These are phyloP conservation scores for Brachylomia viminalis DNA, from an alignment of 2,888 invertebrate species.

Conservation along the genomic window DNA sequence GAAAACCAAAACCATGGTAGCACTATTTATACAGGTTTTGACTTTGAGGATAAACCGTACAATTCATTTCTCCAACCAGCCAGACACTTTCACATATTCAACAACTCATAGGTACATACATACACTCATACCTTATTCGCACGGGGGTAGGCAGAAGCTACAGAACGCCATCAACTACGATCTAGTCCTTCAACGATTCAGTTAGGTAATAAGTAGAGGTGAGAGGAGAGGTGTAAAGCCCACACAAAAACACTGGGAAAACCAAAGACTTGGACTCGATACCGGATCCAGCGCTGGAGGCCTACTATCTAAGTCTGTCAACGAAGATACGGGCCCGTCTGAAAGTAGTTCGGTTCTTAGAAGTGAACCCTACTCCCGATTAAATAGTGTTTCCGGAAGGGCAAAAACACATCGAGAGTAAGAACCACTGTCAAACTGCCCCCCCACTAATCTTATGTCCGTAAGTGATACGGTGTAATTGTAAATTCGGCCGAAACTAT, in stretches of 20 bases:
- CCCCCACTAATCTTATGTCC: too few species aligned
- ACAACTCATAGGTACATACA: neutral
- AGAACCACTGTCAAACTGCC: too few species aligned
- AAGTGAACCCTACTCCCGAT: too few species aligned
- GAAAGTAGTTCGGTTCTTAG: too few species aligned
- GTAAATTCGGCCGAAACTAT: too few species aligned
- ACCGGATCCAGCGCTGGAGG: neutral
- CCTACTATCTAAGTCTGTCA: too few species aligned
- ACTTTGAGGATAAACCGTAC: constrained; percentile 7
- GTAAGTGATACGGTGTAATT: too few species aligned
- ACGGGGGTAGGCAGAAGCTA: neutral
- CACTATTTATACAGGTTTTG: constrained; percentile 1
- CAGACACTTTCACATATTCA: constrained; percentile 10
- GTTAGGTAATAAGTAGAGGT: neutral
- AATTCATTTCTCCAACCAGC: neutral
- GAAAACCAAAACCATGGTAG: constrained; percentile 1
- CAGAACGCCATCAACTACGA: neutral
- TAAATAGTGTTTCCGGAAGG: too few species aligned
- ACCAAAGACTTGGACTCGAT: neutral
- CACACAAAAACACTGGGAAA: neutral
- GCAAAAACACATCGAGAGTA: too few species aligned
- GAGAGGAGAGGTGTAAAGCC: neutral
- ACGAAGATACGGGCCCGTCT: too few species aligned
- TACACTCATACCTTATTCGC: neutral
- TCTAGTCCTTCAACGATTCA: neutral